phyloP scores from a whole-genome alignment of 2,113 vertebrate genomes.

The Donacobius atricapilla region DNA sequence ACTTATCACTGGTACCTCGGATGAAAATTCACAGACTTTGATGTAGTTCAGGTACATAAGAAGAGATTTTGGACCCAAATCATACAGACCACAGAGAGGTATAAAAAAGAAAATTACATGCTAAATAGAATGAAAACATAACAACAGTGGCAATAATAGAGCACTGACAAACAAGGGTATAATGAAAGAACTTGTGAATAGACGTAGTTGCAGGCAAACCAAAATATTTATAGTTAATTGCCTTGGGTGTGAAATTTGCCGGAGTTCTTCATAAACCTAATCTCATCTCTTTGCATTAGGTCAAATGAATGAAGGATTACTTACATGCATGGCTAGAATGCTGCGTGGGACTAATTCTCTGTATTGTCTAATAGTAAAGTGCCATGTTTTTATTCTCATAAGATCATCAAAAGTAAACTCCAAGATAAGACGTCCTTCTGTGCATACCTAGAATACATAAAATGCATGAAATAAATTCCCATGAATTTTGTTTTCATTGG shows the following conservation, averaged over 20 bases:
- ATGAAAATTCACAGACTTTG: not conserved
- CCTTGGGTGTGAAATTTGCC: slow-evolving; percentile 8
- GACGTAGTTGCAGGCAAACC: not conserved
- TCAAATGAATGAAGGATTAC: slow-evolving; percentile 62
- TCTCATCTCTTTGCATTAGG: slow-evolving; percentile 2
- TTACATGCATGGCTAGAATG: slow-evolving; percentile 99
- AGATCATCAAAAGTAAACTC: slow-evolving; percentile 99
- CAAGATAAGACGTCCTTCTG: slow-evolving; percentile 96
- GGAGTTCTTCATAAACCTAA: not conserved
- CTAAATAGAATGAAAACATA: slow-evolving; percentile 39
- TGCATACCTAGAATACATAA: slow-evolving; percentile 87
- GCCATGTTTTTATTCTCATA: slow-evolving; percentile 99
- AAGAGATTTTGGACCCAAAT: not conserved
- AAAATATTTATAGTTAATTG: slow-evolving; percentile 56
- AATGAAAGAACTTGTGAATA: slow-evolving; percentile 3
- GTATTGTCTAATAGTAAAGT: slow-evolving; percentile 99
- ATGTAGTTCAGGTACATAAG: not conserved
- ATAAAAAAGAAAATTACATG: slow-evolving; percentile 23
- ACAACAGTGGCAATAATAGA: slow-evolving; percentile 30
- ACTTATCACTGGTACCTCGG: not conserved
- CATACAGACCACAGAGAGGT: not conserved
- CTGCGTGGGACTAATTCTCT: slow-evolving; percentile 96
- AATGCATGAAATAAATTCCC: slow-evolving; percentile 51
- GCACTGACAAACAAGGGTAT: not conserved
- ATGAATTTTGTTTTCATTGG: not conserved